phyloP scores from a whole-genome alignment of 30 jellyfish, hydroid and myxozoan genomes.

The Hydra vulgaris region DNA sequence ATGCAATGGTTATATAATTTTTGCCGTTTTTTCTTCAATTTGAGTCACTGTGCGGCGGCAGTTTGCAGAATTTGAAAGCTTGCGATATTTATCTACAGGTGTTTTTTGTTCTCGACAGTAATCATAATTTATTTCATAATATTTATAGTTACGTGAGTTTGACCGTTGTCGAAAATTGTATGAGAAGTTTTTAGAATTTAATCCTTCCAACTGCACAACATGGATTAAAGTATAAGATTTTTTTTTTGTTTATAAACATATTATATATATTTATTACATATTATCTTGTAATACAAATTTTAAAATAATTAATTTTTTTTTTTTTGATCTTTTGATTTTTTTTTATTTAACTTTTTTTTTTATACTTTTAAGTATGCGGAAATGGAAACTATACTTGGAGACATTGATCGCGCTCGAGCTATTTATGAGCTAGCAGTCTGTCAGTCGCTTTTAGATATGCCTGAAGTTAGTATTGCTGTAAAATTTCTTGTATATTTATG shows the following conservation, averaged over 20 bases:
- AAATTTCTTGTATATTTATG: not conserved
- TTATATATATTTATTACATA: no score
- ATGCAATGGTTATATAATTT: no score
- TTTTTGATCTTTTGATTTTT: no score
- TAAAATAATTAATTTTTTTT: not conserved
- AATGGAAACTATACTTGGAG: conserved; percentile 88
- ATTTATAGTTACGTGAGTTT: conserved; percentile 79
- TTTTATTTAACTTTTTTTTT: no score
- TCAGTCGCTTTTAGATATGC: conserved; percentile 91
- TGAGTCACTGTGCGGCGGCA: no score
- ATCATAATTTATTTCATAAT: not conserved
- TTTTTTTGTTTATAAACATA: not conserved
- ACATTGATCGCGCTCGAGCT: conserved; percentile 71
- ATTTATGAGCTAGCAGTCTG: conserved; percentile 74
- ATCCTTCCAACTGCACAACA: conserved; percentile 90
- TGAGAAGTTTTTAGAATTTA: conserved; percentile 85
- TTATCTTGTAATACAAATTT: no score
- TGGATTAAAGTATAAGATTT: conserved; percentile 75
- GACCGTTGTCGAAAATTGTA: conserved; percentile 88
- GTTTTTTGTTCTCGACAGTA: not conserved
- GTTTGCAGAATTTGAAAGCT: no score
- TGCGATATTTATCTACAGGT: not conserved
- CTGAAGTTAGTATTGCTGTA: conserved; percentile 57
- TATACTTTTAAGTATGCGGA: conserved; percentile 54
- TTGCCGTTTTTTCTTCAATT: no score